Evolutionary conservation across 2,888 invertebrate species (phyloP).

Genomic region (Choreutis nemorana): DNA sequence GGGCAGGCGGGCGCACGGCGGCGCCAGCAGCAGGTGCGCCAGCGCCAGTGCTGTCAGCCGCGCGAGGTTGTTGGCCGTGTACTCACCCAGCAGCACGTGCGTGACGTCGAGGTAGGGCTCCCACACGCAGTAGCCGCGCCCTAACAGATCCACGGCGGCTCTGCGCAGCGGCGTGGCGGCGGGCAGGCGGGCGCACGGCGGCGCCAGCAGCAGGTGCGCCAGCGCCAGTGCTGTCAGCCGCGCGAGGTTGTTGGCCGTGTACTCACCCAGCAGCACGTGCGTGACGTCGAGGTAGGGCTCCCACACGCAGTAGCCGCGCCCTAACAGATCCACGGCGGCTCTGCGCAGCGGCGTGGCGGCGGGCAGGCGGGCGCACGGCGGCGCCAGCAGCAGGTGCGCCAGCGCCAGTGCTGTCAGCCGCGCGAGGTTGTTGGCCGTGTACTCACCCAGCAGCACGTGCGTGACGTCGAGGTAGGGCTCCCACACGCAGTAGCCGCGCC

Average conservation of each 20-base stretch:
- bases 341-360: conserved; percentile 92
- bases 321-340: conserved; percentile 97
- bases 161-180: conserved; percentile 92
- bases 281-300: conserved; percentile 82
- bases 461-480: conserved; percentile 82
- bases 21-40: conserved; percentile 89
- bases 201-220: conserved; percentile 89
- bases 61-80: conserved; percentile 82
- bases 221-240: conserved; percentile 93
- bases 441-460: conserved; percentile 42
- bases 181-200: conserved; percentile 84
- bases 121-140: conserved; percentile 98
- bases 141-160: conserved; percentile 97
- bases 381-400: conserved; percentile 89
- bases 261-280: conserved; percentile 42
- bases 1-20: conserved; percentile 84
- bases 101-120: conserved; percentile 82
- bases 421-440: conserved; percentile 82
- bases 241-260: conserved; percentile 82
- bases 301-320: conserved; percentile 98
- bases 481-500: conserved; percentile 98
- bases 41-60: conserved; percentile 93
- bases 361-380: conserved; percentile 84
- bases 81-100: conserved; percentile 42
- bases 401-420: conserved; percentile 93